Percentiles rank a stretch among this genome's conserved stretches.
These are phyloP conservation scores for Syngnathus typhle DNA, from an alignment of 2,113 vertebrate species.

Conservation along the genomic window DNA sequence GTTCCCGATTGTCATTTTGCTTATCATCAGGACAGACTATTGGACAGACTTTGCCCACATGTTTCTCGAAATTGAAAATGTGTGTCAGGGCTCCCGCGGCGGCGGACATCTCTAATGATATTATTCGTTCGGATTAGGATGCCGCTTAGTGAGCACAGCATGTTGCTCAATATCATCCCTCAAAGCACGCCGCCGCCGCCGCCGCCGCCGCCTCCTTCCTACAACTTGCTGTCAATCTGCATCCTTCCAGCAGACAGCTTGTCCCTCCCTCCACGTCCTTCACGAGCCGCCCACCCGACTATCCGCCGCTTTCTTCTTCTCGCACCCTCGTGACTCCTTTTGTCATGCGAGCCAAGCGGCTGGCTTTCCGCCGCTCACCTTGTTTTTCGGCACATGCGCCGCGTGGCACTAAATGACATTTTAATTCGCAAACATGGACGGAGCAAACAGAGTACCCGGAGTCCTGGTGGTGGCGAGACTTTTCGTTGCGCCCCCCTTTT, in stretches of 20 bases:
- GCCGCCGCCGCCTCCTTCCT: neutral
- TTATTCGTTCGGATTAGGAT: conserved; percentile 20
- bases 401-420: conserved; percentile 33
- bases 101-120: conserved; percentile 17
- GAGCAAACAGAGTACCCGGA: neutral
- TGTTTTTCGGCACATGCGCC: conserved; percentile 34
- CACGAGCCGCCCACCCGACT: neutral
- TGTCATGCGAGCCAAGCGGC: conserved; percentile 28
- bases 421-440: conserved; percentile 28
- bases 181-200: conserved; percentile 22
- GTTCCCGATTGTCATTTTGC: too few species aligned
- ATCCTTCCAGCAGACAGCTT: conserved; percentile 9
- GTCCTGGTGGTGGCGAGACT: neutral
- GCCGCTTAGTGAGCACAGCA: conserved; percentile 19
- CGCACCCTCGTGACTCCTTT: conserved; percentile 32
- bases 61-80: conserved; percentile 18
- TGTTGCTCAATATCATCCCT: conserved; percentile 28
- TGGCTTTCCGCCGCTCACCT: conserved; percentile 17
- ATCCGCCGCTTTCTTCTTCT: conserved; percentile 9
- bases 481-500: neutral
- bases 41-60: neutral
- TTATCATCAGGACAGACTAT: neutral
- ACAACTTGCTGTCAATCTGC: conserved; percentile 17
- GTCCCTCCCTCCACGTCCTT: conserved; percentile 3
- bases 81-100: conserved; percentile 14